Percentiles rank a stretch among this genome's conserved stretches.
Evolutionary conservation across 1,140 invertebrate species (phyloP).

Genomic region (Drosophila saltans): DNA sequence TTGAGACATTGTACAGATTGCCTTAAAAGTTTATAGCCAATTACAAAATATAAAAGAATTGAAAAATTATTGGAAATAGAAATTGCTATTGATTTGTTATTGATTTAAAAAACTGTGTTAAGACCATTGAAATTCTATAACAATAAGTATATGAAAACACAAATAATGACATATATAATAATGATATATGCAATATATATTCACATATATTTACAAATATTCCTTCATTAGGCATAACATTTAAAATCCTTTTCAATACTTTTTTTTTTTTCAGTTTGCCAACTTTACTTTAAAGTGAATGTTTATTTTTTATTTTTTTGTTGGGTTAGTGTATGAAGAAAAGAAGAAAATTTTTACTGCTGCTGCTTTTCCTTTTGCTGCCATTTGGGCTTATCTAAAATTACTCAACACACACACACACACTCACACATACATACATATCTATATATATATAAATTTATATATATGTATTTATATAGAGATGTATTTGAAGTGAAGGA

Average conservation of each 20-base stretch:
- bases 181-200: too few relatives aligned
- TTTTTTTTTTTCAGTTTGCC: not conserved
- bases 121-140: too few relatives aligned
- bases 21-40: too few relatives aligned
- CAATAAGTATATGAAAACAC: too few relatives aligned
- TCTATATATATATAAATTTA: constrained; percentile 10
- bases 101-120: too few relatives aligned
- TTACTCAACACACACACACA: constrained; percentile 56
- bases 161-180: too few relatives aligned
- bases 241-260: not conserved
- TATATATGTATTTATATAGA: not conserved
- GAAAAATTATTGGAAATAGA: too few relatives aligned
- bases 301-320: not conserved
- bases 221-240: too few relatives aligned
- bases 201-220: too few relatives aligned
- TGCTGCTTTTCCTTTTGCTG: constrained; percentile 50
- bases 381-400: constrained; percentile 77
- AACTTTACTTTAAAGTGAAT: not conserved
- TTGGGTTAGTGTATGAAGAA: not conserved
- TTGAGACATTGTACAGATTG: too few relatives aligned
- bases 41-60: too few relatives aligned
- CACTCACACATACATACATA: constrained; percentile 8
- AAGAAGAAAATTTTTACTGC: not conserved
- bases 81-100: too few relatives aligned
- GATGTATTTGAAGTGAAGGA: constrained; percentile 14